phyloP scores from a whole-genome alignment of 2,797 vertebrate species.

The Novumbra hubbsi region DNA sequence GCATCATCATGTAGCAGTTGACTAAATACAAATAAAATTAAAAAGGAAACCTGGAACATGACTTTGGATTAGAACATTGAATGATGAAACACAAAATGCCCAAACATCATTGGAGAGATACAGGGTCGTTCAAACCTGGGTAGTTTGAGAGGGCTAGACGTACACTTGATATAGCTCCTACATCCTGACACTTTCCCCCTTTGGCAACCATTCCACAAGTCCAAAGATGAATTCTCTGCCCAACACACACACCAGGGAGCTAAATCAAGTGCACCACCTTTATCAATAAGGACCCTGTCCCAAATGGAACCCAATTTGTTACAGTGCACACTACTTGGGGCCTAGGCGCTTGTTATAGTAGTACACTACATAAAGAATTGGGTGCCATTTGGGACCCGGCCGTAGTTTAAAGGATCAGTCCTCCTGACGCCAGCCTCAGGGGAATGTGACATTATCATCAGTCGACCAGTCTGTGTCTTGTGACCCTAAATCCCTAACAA shows the following conservation, averaged over 20 bases:
- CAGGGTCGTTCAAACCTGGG: conserved; percentile 47
- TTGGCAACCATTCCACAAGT: too few species aligned
- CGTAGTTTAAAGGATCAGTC: conserved; percentile 49
- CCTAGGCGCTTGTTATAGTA: conserved; percentile 11
- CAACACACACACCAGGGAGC: too few species aligned
- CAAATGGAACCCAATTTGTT: too few species aligned
- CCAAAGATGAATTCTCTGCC: too few species aligned
- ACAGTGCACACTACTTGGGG: conserved; percentile 57
- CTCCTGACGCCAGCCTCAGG: conserved; percentile 76
- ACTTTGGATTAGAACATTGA: conserved; percentile 64
- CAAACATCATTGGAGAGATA: conserved; percentile 42
- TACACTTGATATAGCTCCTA: too few species aligned
- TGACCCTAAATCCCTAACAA: conserved; percentile 56
- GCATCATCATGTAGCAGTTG: conserved; percentile 38
- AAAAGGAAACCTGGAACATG: conserved; percentile 68
- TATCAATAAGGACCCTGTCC: too few species aligned
- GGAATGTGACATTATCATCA: conserved; percentile 81
- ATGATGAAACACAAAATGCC: conserved; percentile 62
- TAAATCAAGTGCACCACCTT: too few species aligned
- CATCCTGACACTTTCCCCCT: too few species aligned
- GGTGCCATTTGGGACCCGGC: background rate
- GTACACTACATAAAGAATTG: too few species aligned
- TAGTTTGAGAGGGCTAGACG: conserved; percentile 54
- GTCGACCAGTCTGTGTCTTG: conserved; percentile 84
- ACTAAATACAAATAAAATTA: conserved; percentile 25